A percentile compares a stretch with the other conserved stretches of the same genome.
Conservation (phyloP, 2,113 vertebrate species). For the Delphinapterus leucas region DNA sequence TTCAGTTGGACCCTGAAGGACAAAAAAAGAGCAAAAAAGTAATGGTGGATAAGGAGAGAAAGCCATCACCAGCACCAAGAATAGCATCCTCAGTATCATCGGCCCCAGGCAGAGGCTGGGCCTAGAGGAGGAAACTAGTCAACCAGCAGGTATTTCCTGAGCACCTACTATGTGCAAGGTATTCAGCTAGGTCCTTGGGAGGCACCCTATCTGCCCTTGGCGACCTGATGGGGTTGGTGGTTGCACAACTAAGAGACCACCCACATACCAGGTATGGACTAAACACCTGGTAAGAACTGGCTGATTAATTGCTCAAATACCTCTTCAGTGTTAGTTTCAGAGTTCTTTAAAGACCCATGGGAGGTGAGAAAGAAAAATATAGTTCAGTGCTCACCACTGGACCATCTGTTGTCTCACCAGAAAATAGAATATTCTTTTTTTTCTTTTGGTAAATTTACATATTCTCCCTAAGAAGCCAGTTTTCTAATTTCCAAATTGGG, state of each 20-base stretch:
- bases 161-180: background rate
- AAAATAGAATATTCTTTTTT: background rate
- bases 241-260: background rate
- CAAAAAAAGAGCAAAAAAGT: background rate
- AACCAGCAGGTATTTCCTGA: background rate
- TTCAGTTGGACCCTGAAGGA: background rate
- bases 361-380: background rate
- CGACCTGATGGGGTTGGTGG: background rate
- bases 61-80: background rate
- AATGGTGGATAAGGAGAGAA: background rate
- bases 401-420: background rate
- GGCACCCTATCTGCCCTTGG: background rate
- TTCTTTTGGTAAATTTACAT: background rate
- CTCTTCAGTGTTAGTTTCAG: background rate
- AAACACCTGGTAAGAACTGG: background rate
- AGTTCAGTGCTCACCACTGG: background rate
- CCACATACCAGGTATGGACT: background rate
- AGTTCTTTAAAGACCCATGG: background rate
- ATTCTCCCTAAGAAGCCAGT: background rate
- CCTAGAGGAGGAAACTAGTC: too few species aligned
- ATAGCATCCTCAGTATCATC: background rate
- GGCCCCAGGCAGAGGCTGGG: background rate
- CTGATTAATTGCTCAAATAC: background rate
- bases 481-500: constrained; percentile 14
- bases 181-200: background rate